Evolutionary conservation across 2,797 vertebrate species (phyloP), one percentile per base, ranked within the genome.

Genomic region (Argya squamiceps): DNA sequence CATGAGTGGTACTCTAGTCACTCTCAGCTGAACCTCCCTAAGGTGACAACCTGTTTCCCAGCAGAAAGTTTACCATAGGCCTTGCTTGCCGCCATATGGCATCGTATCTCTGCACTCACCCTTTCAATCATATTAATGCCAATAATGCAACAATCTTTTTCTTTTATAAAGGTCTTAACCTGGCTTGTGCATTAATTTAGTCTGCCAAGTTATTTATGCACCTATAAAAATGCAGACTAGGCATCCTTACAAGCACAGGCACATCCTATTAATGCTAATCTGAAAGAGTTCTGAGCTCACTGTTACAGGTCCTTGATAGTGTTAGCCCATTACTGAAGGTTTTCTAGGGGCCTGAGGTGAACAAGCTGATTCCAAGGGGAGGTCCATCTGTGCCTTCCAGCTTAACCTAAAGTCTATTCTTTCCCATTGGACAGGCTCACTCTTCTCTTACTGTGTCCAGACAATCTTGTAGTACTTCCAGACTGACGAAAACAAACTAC

Each of bases 151-250:
- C 59, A 92, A 84, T 88, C 63, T 93, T 94, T 93, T 88, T 75
- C 56, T 85, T 93, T 93, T 76, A 88, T 67, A 94, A 95, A 88
- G 63, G 70, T 92, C 94, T 89, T 93, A 93, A 94, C 85, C 83
- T 93, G 90, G 52, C 37, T 82, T 71, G 22, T 92, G 84, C 71
- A 89, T 89, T 90, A 74, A 88, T 94, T 94, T 92, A 79, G 67
- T 58, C 84, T 79, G 80, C 67, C 47, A 79, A 77, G 60, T 94
- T 94, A 88, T 82, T 94, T 93, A 90, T 84, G 80, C 37, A 82
- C 39, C 78, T 80, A 78, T 95, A 94, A 95, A 96, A 95, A 87
- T 71, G 67, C 83, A 91, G 94, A 92, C 71, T 93, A 90, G 86
- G 67, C 83, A 91, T 82, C 49, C 77, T 85, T 63, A 74, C 50